A percentile compares a stretch with the other conserved stretches of the same genome.
phyloP scores from a whole-genome alignment of 2,113 vertebrate species.

The Oenanthe melanoleuca region DNA sequence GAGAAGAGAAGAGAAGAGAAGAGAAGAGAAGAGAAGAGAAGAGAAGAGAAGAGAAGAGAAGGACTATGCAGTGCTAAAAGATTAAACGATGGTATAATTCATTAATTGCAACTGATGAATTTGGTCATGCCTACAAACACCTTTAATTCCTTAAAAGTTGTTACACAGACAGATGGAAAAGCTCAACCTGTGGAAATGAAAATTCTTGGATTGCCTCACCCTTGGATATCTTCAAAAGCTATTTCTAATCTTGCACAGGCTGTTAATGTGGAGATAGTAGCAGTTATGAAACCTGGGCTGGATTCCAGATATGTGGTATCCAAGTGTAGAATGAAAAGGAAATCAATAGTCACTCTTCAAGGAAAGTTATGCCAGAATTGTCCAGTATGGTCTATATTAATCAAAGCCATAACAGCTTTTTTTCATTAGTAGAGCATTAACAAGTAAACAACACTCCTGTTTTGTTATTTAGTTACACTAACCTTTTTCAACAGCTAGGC shows the following conservation, averaged over 20 bases:
- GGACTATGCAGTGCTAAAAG: background rate
- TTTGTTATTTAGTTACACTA: constrained; percentile 62
- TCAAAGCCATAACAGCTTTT: constrained; percentile 63
- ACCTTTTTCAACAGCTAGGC: constrained; percentile 58
- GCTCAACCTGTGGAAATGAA: constrained; percentile 55
- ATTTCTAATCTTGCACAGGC: constrained; percentile 49
- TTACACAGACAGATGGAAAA: constrained; percentile 17
- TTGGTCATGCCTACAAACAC: constrained; percentile 32
- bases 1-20: too few relatives aligned
- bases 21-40: too few relatives aligned
- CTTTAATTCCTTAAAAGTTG: constrained; percentile 49
- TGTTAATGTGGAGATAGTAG: constrained; percentile 61
- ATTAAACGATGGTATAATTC: background rate
- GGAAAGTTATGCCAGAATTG: constrained; percentile 49
- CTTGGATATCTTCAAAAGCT: constrained; percentile 50
- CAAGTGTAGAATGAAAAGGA: constrained; percentile 71
- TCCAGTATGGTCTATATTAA: constrained; percentile 33
- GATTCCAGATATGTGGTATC: constrained; percentile 64
- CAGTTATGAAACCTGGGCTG: constrained; percentile 54
- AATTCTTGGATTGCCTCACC: constrained; percentile 57
- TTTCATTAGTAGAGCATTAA: constrained; percentile 67
- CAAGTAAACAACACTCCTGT: constrained; percentile 71
- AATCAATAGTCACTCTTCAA: constrained; percentile 63
- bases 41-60: background rate
- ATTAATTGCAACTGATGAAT: constrained; percentile 13